Evolutionary conservation across 2,888 invertebrate genomes (phyloP).

Genomic region (Nemoura dubitans): DNA sequence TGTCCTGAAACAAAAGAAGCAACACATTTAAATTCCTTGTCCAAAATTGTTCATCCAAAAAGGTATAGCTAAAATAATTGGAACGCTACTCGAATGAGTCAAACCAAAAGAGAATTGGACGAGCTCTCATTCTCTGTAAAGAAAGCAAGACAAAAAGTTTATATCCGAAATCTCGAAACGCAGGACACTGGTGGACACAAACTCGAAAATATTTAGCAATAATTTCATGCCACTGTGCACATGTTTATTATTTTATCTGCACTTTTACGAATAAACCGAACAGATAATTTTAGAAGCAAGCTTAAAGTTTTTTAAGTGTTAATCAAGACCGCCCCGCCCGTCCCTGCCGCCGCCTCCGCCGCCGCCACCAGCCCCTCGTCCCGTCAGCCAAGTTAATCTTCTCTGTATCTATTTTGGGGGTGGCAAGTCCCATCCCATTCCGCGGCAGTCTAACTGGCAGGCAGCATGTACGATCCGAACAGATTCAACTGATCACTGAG

Average conservation of each 20-base stretch:
- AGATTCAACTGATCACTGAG: conserved; percentile 19
- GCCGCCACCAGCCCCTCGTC: not conserved
- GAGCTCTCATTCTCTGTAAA: not conserved
- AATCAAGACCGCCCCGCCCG: conserved; percentile 17
- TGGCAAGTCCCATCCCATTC: conserved; percentile 7
- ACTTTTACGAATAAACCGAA: conserved; percentile 24
- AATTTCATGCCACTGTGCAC: not conserved
- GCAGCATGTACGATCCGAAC: not conserved
- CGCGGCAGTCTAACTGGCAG: conserved; percentile 8
- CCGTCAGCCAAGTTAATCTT: conserved; percentile 41
- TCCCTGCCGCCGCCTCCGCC: not conserved
- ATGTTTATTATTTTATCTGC: conserved; percentile 19
- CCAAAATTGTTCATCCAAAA: not conserved
- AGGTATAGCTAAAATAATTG: not conserved
- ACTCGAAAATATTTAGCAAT: not conserved
- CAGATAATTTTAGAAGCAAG: conserved; percentile 16
- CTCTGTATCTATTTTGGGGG: conserved; percentile 46
- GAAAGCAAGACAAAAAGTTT: not conserved
- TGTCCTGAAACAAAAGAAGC: conserved; percentile 73
- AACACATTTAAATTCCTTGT: not conserved
- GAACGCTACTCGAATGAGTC: not conserved
- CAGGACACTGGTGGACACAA: not conserved
- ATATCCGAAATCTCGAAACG: not conserved
- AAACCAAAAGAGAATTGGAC: not conserved
- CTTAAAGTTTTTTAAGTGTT: conserved; percentile 4